Base-by-base conservation (phyloP, 2,888 invertebrate species). In the Tenthredo distinguenda region DNA sequence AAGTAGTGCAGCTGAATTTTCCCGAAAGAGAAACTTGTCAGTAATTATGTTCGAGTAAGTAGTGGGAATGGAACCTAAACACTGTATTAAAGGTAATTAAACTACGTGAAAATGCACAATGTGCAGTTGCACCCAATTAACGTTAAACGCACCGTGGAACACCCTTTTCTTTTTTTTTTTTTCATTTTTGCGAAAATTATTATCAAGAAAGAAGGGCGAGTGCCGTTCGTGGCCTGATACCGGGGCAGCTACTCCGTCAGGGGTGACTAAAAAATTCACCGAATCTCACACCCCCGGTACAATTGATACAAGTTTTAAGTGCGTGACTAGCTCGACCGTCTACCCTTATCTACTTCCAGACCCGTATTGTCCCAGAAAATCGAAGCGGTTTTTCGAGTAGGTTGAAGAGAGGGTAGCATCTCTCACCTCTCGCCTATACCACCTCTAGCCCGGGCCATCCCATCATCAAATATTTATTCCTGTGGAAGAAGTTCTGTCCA, bases 401-500 rank as follows among this genome's bases (percentile, higher is more conserved):
- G 34, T 34, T 15, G 18, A 26, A 34, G 26, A 6, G 62, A 31
- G 21, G 62, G 10, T 12, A 26, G 26, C 21, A 21, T 12, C 62
- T 72, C 37, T 34, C 72, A n/a, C 9, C 72, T n/a, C 31, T 65
- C 15, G 6, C 62, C 62, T 62, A 4, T 10, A 43, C 10, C 21
- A 10, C 10, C 62, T 12, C 9, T 62, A n/a, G 55, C n/a, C 71
- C 34, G 9, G 12, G 7, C 71, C 37, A 71, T 62, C 62, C 62
- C 71, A 34, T 34, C 71, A 37, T 81, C 81, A 81, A 81, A 81
- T 81, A 81, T 81, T 81, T 65, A 81, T 81, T 65, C 81, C 21
- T 15, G 81, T 21, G 10, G 62, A 40, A 81, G 18, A 81, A 81
- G 81, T 65, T 62, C 43, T 40, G 58, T 81, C 37, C 58, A 43